Conservation (phyloP, 2,113 vertebrate genomes). For the Psophia crepitans region DNA sequence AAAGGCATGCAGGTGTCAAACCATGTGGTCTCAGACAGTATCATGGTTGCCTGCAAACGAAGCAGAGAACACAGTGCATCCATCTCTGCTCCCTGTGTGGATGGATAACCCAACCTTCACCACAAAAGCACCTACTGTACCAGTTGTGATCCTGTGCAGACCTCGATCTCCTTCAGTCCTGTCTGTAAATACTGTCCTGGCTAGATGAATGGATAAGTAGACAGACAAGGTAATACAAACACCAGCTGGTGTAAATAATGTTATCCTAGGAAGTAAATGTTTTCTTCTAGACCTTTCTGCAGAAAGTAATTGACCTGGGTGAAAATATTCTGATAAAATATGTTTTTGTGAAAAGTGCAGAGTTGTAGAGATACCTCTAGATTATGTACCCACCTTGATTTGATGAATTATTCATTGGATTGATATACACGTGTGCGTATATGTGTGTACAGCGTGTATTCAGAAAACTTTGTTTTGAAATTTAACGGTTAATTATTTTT, state of each 20-base stretch:
- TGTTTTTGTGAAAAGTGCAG: neutral
- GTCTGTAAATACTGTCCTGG: neutral
- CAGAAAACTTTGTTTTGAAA: neutral
- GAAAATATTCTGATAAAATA: neutral
- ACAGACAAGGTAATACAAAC: neutral
- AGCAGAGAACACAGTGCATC: neutral
- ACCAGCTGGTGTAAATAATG: accelerated
- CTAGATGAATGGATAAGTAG: neutral
- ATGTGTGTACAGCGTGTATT: neutral
- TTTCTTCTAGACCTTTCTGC: neutral
- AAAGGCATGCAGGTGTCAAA: neutral
- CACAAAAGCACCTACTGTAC: neutral
- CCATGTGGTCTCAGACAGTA: neutral
- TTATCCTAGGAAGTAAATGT: neutral
- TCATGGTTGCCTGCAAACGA: neutral
- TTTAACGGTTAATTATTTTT: neutral
- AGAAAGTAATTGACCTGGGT: neutral
- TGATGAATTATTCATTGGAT: neutral
- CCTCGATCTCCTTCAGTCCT: neutral
- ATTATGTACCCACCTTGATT: neutral
- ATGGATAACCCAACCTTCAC: neutral
- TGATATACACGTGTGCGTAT: neutral
- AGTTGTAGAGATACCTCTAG: neutral
- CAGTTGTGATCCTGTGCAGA: neutral
- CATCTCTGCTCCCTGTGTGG: neutral